Conservation (phyloP, 1,140 invertebrate genomes). For the Papilio helenus region DNA sequence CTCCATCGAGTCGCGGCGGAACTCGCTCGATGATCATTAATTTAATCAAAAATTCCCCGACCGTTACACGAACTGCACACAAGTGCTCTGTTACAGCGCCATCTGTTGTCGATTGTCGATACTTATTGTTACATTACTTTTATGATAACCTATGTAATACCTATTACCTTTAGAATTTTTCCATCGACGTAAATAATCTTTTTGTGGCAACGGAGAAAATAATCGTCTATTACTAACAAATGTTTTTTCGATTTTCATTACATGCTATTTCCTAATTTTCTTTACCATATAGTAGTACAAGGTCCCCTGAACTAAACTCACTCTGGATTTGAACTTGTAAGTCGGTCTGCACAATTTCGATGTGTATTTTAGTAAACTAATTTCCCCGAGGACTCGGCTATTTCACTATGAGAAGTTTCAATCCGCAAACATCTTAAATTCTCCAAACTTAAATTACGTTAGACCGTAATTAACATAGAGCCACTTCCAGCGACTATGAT, state of each 20-base stretch:
- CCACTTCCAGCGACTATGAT: background rate
- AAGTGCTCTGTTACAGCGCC: background rate
- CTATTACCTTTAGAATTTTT: background rate
- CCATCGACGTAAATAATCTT: too few species aligned
- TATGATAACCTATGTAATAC: too few species aligned
- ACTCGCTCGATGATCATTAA: background rate
- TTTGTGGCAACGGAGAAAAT: too few species aligned
- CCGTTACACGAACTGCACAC: background rate
- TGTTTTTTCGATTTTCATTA: background rate
- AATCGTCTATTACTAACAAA: background rate
- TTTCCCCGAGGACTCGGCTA: background rate
- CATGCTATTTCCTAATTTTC: too few species aligned
- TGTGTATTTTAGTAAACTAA: conserved; percentile 3
- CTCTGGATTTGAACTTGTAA: background rate
- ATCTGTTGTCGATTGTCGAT: background rate
- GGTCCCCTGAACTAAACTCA: background rate
- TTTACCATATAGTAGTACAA: background rate
- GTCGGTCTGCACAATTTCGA: conserved; percentile 1
- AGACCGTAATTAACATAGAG: conserved; percentile 1
- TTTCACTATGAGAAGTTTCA: conserved; percentile 18
- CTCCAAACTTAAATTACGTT: conserved; percentile 19
- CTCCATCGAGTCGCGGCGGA: background rate
- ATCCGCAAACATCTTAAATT: conserved; percentile 26
- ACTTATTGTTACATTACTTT: background rate
- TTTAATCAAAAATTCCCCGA: background rate